Percentiles rank a stretch among this genome's conserved stretches.
Evolutionary conservation across 2,888 invertebrate genomes (phyloP).

Genomic region (Athrips mouffetella): DNA sequence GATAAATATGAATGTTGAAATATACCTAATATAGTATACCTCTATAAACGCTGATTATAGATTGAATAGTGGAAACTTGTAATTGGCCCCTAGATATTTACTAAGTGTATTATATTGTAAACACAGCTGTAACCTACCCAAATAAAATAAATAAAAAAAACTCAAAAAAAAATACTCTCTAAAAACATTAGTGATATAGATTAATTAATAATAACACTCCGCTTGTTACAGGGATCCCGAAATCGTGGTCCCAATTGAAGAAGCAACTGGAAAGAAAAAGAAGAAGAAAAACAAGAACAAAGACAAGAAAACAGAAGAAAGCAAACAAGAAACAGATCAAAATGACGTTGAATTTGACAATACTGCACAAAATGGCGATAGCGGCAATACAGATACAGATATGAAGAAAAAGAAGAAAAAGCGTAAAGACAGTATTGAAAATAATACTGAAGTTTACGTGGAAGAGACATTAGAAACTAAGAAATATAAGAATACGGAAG

Average conservation of each 20-base stretch:
- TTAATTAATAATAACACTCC: too few relatives aligned
- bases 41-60: too few relatives aligned
- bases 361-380: conserved; percentile 15
- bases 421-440: conserved; percentile 19
- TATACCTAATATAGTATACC: too few relatives aligned
- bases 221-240: conserved; percentile 56
- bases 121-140: too few relatives aligned
- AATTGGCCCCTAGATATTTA: too few relatives aligned
- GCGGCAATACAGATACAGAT: conserved; percentile 18
- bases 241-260: conserved; percentile 47
- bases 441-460: conserved; percentile 10
- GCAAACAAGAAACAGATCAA: conserved; percentile 11
- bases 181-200: too few relatives aligned
- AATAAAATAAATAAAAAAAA: too few relatives aligned
- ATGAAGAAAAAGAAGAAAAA: conserved; percentile 30
- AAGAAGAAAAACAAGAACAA: conserved; percentile 35
- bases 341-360: not conserved
- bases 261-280: conserved; percentile 56
- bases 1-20: too few relatives aligned
- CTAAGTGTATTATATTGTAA: too few relatives aligned
- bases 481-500: conserved; percentile 26
- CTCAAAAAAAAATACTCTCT: too few relatives aligned
- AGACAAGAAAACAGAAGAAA: conserved; percentile 18
- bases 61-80: too few relatives aligned
- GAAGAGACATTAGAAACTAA: conserved; percentile 21